Evolutionary conservation across 1,140 invertebrate genomes (phyloP).

Genomic region (Hesperophylax magnus): DNA sequence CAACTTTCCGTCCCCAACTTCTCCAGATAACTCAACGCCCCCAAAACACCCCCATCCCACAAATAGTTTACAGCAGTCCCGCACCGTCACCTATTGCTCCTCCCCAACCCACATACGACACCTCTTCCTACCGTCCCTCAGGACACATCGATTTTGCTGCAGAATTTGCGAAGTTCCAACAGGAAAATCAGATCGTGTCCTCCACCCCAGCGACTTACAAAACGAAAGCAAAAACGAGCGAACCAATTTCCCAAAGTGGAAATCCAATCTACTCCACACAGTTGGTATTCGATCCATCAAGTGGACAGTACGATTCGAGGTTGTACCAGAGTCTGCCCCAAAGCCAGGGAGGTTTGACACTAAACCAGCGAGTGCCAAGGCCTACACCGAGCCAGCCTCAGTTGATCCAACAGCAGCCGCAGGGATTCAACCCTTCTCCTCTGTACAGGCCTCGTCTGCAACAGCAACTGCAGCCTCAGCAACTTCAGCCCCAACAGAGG

Average conservation of each 20-base stretch:
- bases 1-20: conserved; percentile 76
- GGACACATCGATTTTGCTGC: conserved; percentile 79
- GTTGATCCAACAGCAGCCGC: conserved; percentile 65
- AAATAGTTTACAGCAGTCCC: conserved; percentile 71
- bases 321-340: conserved; percentile 84
- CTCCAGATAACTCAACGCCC: conserved; percentile 74
- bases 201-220: conserved; percentile 64
- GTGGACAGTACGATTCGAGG: conserved; percentile 85
- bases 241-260: conserved; percentile 61
- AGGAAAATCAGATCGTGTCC: conserved; percentile 77
- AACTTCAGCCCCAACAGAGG: conserved; percentile 59
- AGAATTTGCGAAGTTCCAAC: conserved; percentile 83
- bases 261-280: conserved; percentile 83
- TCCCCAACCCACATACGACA: conserved; percentile 62
- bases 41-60: conserved; percentile 62
- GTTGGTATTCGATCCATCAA: conserved; percentile 82
- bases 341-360: conserved; percentile 77
- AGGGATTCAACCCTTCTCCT: conserved; percentile 63
- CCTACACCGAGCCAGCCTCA: conserved; percentile 61
- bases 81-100: conserved; percentile 64
- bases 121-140: conserved; percentile 62
- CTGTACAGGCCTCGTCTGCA: conserved; percentile 67
- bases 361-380: conserved; percentile 81
- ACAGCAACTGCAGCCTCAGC: conserved; percentile 57
- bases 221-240: conserved; percentile 62